phyloP scores from a whole-genome alignment of 1,140 invertebrate genomes.

The Drosophila sucinea region DNA sequence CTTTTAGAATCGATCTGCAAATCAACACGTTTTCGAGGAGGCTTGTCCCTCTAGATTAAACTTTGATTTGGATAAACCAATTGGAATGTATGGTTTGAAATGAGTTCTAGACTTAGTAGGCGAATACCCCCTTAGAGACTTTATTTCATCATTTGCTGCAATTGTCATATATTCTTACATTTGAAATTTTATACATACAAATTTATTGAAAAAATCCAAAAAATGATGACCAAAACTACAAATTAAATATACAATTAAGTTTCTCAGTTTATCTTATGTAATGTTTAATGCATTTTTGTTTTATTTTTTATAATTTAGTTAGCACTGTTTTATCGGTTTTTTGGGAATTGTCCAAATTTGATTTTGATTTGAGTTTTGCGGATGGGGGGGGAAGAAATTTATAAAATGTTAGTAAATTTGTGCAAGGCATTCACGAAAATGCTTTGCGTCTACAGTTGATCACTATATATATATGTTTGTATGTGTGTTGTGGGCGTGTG shows the following conservation, averaged over 20 bases:
- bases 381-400: slow-evolving; percentile 22
- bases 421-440: slow-evolving; percentile 61
- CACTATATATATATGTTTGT: slow-evolving; percentile 28
- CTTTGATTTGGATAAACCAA: too few species aligned
- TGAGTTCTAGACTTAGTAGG: background rate
- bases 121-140: background rate
- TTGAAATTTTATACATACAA: slow-evolving; percentile 23
- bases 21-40: too few species aligned
- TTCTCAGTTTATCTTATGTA: slow-evolving; percentile 1
- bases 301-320: slow-evolving; percentile 20
- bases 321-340: background rate
- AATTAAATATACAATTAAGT: slow-evolving; percentile 7
- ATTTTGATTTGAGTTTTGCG: slow-evolving; percentile 45
- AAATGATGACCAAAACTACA: slow-evolving; percentile 13
- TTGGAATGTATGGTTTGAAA: too few species aligned
- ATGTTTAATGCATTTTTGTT: slow-evolving; percentile 8
- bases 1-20: too few species aligned
- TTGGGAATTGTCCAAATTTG: slow-evolving; percentile 12
- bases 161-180: background rate
- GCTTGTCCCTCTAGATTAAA: too few species aligned
- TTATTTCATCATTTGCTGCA: slow-evolving; percentile 7
- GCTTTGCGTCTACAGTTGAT: slow-evolving; percentile 44
- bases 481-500: slow-evolving; percentile 21
- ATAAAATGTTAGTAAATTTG: slow-evolving; percentile 52
- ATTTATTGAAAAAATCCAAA: slow-evolving; percentile 20